phyloP scores from a whole-genome alignment of 2,888 invertebrate species.

The Geotrupes spiniger region DNA sequence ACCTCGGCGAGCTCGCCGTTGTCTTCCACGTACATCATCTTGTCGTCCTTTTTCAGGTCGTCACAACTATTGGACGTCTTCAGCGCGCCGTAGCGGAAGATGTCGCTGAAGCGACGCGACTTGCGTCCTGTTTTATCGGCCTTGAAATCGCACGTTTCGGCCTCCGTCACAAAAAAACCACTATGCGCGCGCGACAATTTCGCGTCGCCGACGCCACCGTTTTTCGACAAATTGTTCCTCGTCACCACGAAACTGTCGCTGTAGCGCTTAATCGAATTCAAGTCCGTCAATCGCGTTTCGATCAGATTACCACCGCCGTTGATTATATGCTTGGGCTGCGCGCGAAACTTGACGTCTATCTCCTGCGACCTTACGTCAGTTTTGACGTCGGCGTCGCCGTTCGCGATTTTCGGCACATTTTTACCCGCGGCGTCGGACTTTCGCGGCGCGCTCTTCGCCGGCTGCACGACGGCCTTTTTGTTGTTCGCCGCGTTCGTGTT shows the following conservation, averaged over 20 bases:
- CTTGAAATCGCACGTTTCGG: slow-evolving; percentile 14
- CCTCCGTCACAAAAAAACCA: slow-evolving; percentile 38
- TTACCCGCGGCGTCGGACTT: slow-evolving; percentile 9
- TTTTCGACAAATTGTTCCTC: slow-evolving; percentile 15
- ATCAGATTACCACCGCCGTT: slow-evolving; percentile 10
- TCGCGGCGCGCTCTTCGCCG: slow-evolving; percentile 10
- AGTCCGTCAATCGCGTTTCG: neutral
- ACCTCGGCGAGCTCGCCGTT: slow-evolving; percentile 30
- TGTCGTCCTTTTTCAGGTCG: slow-evolving; percentile 35
- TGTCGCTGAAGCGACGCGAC: slow-evolving; percentile 44
- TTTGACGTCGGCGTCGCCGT: neutral
- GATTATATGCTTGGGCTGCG: too few relatives aligned
- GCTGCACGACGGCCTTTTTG: slow-evolving; percentile 18
- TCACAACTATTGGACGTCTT: slow-evolving; percentile 38
- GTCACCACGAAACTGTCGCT: slow-evolving; percentile 48
- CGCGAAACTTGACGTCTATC: slow-evolving; percentile 6
- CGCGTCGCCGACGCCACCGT: slow-evolving; percentile 19
- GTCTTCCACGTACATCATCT: slow-evolving; percentile 28
- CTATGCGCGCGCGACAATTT: slow-evolving; percentile 37
- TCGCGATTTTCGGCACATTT: slow-evolving; percentile 11
- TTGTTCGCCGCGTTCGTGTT: slow-evolving; percentile 27
- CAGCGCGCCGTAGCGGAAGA: slow-evolving; percentile 38
- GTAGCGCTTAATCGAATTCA: slow-evolving; percentile 38
- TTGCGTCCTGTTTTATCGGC: slow-evolving; percentile 32
- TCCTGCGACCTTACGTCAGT: neutral